phyloP scores from a whole-genome alignment of 2,797 vertebrate species.

The Chrosomus eos region DNA sequence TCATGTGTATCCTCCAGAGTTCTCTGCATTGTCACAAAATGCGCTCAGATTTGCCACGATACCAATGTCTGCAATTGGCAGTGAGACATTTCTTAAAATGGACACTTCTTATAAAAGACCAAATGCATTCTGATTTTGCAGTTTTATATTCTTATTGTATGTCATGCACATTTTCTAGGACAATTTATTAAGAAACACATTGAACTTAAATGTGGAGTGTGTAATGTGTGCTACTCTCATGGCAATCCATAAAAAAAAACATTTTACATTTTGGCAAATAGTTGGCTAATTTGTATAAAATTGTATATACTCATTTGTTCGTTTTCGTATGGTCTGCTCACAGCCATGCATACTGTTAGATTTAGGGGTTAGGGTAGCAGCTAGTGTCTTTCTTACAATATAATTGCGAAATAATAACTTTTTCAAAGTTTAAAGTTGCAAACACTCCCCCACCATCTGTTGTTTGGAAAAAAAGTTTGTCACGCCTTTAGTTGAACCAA shows the following conservation, averaged over 20 bases:
- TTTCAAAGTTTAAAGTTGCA: background rate
- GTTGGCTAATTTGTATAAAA: background rate
- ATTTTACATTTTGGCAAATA: background rate
- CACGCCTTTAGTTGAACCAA: background rate
- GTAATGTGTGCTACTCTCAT: background rate
- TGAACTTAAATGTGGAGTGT: background rate
- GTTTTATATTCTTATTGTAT: background rate
- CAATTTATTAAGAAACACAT: background rate
- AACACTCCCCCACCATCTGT: background rate
- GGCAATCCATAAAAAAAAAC: background rate
- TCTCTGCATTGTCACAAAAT: background rate
- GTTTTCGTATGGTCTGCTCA: background rate
- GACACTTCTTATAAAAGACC: background rate
- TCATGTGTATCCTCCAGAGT: background rate
- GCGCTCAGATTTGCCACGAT: background rate
- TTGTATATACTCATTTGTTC: background rate
- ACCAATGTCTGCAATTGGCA: background rate
- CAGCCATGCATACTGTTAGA: background rate
- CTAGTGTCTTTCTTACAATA: background rate
- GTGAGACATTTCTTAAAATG: background rate
- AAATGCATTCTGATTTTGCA: background rate
- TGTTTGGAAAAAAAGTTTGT: background rate
- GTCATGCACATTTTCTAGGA: background rate
- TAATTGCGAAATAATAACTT: background rate
- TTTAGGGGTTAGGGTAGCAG: background rate